Evolutionary conservation across 2,797 vertebrate genomes (phyloP), one percentile per base, ranked within the genome.

Genomic region (Mallotus villosus): DNA sequence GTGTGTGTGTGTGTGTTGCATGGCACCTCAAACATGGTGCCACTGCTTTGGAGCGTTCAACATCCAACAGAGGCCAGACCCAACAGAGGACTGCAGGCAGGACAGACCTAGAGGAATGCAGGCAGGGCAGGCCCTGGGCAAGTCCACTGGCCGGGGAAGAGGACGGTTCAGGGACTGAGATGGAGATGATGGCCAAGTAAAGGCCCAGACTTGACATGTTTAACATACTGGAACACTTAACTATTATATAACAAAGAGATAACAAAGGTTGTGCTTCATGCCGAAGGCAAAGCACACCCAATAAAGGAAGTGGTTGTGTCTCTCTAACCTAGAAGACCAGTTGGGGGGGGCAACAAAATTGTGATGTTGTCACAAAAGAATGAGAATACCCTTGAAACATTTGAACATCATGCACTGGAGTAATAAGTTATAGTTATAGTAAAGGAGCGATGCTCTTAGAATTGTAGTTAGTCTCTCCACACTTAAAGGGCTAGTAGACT

Each of bases 61-160:
- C 88, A 87, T 86, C 74, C 78, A 79, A 84, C 80, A 77, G 82
- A 81, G 82, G 14, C 81, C 72, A n/a, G 32, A 34, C 32, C 5
- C 32, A 34, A n/a, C n/a, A 27, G 25, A 27, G 2, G 25, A 27
- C 25, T 27, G 25, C 25, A 27, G 71, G 5, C 90, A 80, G 73
- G 76, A 59, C 41, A 53, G 78, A 85, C 82, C 85, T 63, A 49
- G 63, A 32, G 60, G 25, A 25, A 2, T 29, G 67, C 70, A 67
- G 72, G 71, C 90, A 81, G 73, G 75, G 59, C 41, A 51, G 79
- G 85, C 82, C 85, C 65, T 46, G 63, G 2, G 59, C 5, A 7
- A 71, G 72, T 74, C 79, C 37, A 61, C 67, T 74, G 57, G 70
- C 55, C 67, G 37, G 3, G 17, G 46, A 65, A 25, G 57, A 72